Percentiles rank a stretch among this genome's conserved stretches.
These are phyloP conservation scores for Harpegnathos saltator DNA, from an alignment of 1,140 invertebrate genomes.

Conservation along the genomic window DNA sequence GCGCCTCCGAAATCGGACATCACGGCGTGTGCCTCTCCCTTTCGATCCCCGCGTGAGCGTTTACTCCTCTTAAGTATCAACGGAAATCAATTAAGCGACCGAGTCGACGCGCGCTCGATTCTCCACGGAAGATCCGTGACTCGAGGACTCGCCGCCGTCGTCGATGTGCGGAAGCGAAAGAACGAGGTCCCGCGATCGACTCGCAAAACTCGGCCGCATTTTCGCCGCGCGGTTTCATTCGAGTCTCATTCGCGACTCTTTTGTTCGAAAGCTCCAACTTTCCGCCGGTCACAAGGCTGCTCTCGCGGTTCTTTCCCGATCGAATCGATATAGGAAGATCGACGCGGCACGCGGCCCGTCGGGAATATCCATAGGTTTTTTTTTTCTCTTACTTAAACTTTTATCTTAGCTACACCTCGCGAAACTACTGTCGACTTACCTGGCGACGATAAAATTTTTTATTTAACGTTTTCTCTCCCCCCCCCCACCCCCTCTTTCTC, in stretches of 20 bases:
- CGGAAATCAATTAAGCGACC: neutral
- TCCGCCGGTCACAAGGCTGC: too few species aligned
- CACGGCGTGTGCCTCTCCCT: neutral
- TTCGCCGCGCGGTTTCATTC: neutral
- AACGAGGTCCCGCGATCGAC: neutral
- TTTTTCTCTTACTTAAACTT: slow-evolving; percentile 20
- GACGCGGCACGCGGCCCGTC: too few species aligned
- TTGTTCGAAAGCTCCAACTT: too few species aligned
- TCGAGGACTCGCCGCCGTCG: neutral
- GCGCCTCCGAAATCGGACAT: neutral
- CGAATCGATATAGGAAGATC: too few species aligned
- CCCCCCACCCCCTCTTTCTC: neutral
- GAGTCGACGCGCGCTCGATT: slow-evolving; percentile 7
- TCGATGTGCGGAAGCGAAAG: neutral
- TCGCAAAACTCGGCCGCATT: neutral
- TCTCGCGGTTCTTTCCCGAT: too few species aligned
- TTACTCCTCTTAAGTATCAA: neutral
- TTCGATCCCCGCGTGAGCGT: neutral
- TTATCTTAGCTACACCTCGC: slow-evolving; percentile 25
- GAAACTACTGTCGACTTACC: slow-evolving; percentile 60
- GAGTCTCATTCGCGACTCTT: too few species aligned
- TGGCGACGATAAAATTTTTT: slow-evolving; percentile 69
- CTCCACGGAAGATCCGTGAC: neutral
- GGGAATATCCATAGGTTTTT: neutral
- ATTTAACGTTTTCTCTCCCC: slow-evolving; percentile 22